phyloP scores from a whole-genome alignment of 2,797 vertebrate species.

The Morelia viridis region DNA sequence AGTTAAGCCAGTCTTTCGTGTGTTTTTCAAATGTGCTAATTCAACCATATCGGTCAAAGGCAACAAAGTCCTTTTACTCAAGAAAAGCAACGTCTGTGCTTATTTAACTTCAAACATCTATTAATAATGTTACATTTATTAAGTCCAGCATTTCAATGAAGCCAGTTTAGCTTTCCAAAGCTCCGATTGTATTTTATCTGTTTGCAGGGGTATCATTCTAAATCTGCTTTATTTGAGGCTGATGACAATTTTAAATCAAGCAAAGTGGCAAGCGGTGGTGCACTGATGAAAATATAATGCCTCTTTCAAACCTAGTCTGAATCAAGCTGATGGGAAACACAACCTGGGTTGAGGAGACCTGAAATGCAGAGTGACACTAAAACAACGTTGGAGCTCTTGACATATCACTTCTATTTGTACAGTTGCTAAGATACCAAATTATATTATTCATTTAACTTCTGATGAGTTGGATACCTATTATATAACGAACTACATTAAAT shows the following conservation, averaged over 20 bases:
- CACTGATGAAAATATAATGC: constrained; percentile 15
- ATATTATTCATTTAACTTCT: constrained; percentile 1
- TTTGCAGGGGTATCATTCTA: neutral
- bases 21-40: neutral
- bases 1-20: neutral
- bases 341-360: neutral
- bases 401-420: neutral
- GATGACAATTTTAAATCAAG: neutral
- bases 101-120: neutral
- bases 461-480: neutral
- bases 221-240: neutral
- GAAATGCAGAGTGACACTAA: neutral
- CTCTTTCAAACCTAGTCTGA: neutral
- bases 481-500: neutral
- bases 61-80: neutral
- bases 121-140: neutral
- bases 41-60: neutral
- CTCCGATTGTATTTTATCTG: neutral
- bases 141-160: neutral
- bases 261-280: neutral
- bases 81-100: neutral
- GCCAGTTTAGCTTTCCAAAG: neutral
- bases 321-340: neutral
- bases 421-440: neutral
- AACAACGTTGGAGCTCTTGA: constrained; percentile 3